phyloP scores from a whole-genome alignment of 2,888 invertebrate species.

The Plemyria rubiginata region DNA sequence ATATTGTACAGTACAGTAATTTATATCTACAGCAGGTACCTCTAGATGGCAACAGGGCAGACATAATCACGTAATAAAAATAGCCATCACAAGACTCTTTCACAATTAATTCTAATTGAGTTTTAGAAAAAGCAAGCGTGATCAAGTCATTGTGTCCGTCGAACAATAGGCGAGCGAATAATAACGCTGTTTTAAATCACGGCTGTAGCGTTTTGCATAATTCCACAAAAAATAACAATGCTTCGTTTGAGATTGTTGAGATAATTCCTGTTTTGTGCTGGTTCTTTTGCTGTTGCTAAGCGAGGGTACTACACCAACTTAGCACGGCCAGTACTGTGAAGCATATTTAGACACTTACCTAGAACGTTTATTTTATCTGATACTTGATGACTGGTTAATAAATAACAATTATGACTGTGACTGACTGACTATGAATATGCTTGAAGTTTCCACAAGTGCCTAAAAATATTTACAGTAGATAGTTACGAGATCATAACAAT shows the following conservation, averaged over 20 bases:
- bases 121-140: slow-evolving; percentile 28
- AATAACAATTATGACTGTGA: too few species aligned
- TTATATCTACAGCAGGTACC: too few species aligned
- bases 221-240: slow-evolving; percentile 40
- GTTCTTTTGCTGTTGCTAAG: slow-evolving; percentile 32
- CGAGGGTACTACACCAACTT: background rate
- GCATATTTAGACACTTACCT: too few species aligned
- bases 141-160: slow-evolving; percentile 34
- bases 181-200: slow-evolving; percentile 27
- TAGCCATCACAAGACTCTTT: slow-evolving; percentile 8
- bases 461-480: too few species aligned
- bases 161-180: slow-evolving; percentile 36
- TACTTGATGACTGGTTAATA: too few species aligned
- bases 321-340: background rate
- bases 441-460: too few species aligned
- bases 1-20: too few species aligned
- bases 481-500: too few species aligned
- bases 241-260: slow-evolving; percentile 29
- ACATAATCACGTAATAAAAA: background rate
- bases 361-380: too few species aligned
- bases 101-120: slow-evolving; percentile 38
- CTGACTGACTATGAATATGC: too few species aligned
- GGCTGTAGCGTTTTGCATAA: slow-evolving; percentile 34
- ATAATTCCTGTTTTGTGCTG: slow-evolving; percentile 29
- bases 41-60: background rate